phyloP scores from a whole-genome alignment of 2,888 invertebrate genomes.

The Amiota minor region DNA sequence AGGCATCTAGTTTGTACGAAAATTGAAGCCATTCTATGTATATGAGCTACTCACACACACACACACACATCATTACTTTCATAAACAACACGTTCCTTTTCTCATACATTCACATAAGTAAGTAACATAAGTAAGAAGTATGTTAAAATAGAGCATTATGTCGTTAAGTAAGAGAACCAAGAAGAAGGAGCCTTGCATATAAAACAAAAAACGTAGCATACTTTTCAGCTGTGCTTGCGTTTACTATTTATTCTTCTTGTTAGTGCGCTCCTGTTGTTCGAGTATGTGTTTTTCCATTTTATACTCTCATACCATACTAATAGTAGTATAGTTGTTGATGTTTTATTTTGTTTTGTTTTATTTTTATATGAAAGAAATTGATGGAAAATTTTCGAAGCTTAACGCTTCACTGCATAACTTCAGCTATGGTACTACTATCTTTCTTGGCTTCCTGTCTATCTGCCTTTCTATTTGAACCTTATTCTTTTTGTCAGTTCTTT shows the following conservation, averaged over 20 bases:
- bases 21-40: conserved; percentile 62
- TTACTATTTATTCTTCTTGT: background rate
- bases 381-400: conserved; percentile 67
- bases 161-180: conserved; percentile 59
- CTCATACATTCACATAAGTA: conserved; percentile 28
- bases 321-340: conserved; percentile 4
- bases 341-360: conserved; percentile 22
- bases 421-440: too few species aligned
- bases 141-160: conserved; percentile 47
- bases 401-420: conserved; percentile 66
- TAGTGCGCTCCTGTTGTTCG: background rate
- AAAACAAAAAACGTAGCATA: background rate
- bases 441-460: too few species aligned
- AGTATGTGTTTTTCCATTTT: background rate
- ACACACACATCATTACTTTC: conserved; percentile 43
- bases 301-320: background rate
- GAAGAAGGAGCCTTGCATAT: conserved; percentile 56
- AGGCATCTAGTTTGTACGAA: conserved; percentile 56
- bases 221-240: conserved; percentile 19
- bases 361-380: conserved; percentile 50
- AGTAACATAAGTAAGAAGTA: conserved; percentile 12
- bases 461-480: too few species aligned
- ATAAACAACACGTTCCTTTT: conserved; percentile 22
- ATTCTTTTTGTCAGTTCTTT: too few species aligned
- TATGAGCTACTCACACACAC: conserved; percentile 38